Base-by-base conservation (phyloP, 2,113 vertebrate genomes). In the Setophaga petechia region DNA sequence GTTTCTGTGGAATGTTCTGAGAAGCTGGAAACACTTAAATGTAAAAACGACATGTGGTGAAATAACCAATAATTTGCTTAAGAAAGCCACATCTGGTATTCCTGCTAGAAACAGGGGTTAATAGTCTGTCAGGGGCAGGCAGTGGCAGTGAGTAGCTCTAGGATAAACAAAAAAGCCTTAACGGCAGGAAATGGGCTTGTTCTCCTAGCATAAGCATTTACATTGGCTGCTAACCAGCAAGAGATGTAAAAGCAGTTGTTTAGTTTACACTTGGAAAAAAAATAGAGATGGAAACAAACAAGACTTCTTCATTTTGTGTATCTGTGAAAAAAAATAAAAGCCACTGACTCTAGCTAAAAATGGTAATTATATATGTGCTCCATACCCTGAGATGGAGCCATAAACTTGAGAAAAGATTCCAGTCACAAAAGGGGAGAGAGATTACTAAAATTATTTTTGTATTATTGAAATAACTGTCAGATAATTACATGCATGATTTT, bases 11-110 rank as follows among this genome's bases (percentile, higher is more conserved):
- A 99, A 99, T 99, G 98, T 97, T 98, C 98, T 85, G 97, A 97
- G 97, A 98, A 98, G 97, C 98, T 99, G 98, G 99, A 99, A 99
- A 98, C 98, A 98, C 98, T 99, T 99, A 98, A 97, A 97, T 98
- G 97, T 96, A 98, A 98, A 98, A 98, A 98, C 83, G 98, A 97
- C 98, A 98, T 98, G 98, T 98, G 98, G 98, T 95, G 97, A 98
- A 99, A 98, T 98, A 98, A 97, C 98, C 98, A 99, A 98, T 99
- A 98, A 99, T 98, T 99, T 99, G 98, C 98, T 98, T 98, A 98
- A 98, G 98, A 98, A 99, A 98, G 96, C 97, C 98, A 99, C 99
- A 99, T 99, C 98, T 99, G 98, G 98, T 98, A 97, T 96, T 97
- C 97, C 95, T 98, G 97, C 98, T 98, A 97, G 97, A 98, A 96